Evolutionary conservation across 2,113 vertebrate genomes (phyloP), one percentile per base, ranked within the genome.

Genomic region (Hyla sarda): DNA sequence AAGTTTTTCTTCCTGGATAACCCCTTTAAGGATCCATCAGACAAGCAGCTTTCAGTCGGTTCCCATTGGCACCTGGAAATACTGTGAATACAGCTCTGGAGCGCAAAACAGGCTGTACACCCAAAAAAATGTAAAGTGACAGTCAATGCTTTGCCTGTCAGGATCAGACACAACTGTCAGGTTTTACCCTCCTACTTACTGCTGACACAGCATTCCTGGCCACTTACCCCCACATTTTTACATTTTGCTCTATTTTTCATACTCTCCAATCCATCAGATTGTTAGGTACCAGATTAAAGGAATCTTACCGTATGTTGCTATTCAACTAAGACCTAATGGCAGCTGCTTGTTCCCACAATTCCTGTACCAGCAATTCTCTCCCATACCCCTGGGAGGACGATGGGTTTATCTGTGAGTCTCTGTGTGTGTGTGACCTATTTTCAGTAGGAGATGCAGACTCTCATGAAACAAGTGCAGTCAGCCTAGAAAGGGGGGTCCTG

Each of bases 351-450:
- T 65, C 58, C 79, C 60, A 82, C 41, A 52, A 48, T 34, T 41
- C 23, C 50, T 32, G 56, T 69, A 72, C 84, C 76, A 86, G 84
- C 50, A 72, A 69, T 56, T 23, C 72, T 41, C 25, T 69, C 73
- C 83, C n/a, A 17, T 41, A 58, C 67, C 76, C 62, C 23, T 54
- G 62, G 75, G 65, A 72, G 65, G 19, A 72, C 50, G 84, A 81
- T 86, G 50, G 72, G 62, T 80, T 10, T 79, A 80, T 86, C 76
- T 23, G 62, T 86, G 76, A 58, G 47, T 82, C 60, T 73, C 48
- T 76, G 34, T 48, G 10, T 62, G 83, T 47, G 54, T 73, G 28
- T 80, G 84, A 86, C 84, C 84, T 86, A 86, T 80, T 81, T 86
- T 86, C 25, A 0, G 47, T 37, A n/a, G n/a, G 23, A 73, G 32